phyloP scores from a whole-genome alignment of 2,888 invertebrate genomes.

The Anoncus sp. region DNA sequence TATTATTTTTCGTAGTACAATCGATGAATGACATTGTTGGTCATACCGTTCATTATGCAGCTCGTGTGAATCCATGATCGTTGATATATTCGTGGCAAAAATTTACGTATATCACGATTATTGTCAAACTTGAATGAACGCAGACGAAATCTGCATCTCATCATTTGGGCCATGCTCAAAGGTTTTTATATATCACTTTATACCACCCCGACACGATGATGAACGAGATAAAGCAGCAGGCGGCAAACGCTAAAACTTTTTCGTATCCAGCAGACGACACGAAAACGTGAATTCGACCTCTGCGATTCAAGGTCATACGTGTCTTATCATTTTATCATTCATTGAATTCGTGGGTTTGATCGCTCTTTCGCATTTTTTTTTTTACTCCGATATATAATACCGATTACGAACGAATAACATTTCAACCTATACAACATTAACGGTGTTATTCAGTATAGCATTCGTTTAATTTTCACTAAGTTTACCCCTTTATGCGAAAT shows the following conservation, averaged over 20 bases:
- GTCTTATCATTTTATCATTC: constrained; percentile 27
- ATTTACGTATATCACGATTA: constrained; percentile 70
- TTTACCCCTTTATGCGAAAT: too few species aligned
- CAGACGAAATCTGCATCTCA: constrained; percentile 74
- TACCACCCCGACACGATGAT: too few species aligned
- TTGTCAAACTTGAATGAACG: constrained; percentile 72
- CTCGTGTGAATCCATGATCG: constrained; percentile 80
- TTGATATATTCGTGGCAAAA: constrained; percentile 75
- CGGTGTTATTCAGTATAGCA: too few species aligned
- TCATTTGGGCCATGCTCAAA: constrained; percentile 77
- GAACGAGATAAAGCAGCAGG: background rate
- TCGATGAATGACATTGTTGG: constrained; percentile 59
- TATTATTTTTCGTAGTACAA: background rate
- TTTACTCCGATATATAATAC: too few species aligned
- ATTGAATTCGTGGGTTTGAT: too few species aligned
- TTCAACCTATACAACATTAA: too few species aligned
- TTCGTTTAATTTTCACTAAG: background rate
- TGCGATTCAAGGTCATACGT: constrained; percentile 61
- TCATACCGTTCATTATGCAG: constrained; percentile 78
- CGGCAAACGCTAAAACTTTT: constrained; percentile 27
- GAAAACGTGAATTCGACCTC: constrained; percentile 66
- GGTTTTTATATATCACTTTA: too few species aligned
- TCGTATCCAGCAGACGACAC: constrained; percentile 48
- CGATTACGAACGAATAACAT: too few species aligned
- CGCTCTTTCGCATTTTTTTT: too few species aligned